Base-by-base conservation (phyloP, 1,140 invertebrate genomes). In the Helicoverpa zea region DNA sequence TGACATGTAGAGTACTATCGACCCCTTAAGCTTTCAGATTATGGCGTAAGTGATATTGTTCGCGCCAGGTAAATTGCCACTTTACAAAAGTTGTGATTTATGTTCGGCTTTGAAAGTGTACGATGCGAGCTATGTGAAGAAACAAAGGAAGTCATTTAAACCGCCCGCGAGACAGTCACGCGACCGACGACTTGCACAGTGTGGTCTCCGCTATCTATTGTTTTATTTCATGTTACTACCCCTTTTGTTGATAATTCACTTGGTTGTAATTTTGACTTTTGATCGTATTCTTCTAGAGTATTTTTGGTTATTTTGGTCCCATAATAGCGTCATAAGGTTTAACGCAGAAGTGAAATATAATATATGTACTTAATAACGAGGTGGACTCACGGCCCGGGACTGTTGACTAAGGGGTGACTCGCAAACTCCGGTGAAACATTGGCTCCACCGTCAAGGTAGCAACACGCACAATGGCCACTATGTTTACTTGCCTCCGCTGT, bases 101-200 rank as follows among this genome's bases (percentile, higher is more conserved):
- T 80, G 70, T 83, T 83, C 58, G 58, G 47, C 75, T 75, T 81
- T 81, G 79, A 76, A 81, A 84, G 80, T 84, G 82, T 80, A 84
- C 83, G 83, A 89, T 88, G 88, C 87, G 81, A 87, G 86, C 85
- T 89, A 90, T 87, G 90, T 86, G 84, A 89, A 91, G 91, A 91
- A 91, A 93, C 90, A 93, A 92, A 92, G 92, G 92, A 92, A 93
- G 90, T 89, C 87, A 90, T 92, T 89, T 88, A 90, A 91, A 88
- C 83, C 88, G 89, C 87, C 82, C 87, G 80, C 87, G 82, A 84
- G 87, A 89, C 86, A 89, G 89, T 90, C 89, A 90, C 90, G 89
- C 89, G 83, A 90, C 76, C 77, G 66, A 81, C 85, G 70, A 81
- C 85, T 83, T 82, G 82, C 81, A 77, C 66, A 18, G 58, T 81